phyloP scores from a whole-genome alignment of 2,797 vertebrate genomes.

The Taeniopygia guttata region DNA sequence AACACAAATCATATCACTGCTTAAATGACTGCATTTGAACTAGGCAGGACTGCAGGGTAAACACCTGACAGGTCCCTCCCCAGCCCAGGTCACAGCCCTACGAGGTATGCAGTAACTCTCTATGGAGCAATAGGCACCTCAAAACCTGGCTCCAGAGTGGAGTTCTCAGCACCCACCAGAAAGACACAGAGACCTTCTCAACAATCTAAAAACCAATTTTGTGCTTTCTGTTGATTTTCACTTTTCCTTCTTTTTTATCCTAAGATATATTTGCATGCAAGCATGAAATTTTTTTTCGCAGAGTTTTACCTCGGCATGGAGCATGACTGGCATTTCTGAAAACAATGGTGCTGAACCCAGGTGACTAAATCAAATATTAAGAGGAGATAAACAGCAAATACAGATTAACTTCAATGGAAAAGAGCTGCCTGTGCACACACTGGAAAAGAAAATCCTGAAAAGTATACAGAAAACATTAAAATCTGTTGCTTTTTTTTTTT shows the following conservation, averaged over 20 bases:
- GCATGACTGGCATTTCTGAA: neutral
- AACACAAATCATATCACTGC: neutral
- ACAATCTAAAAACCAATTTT: neutral
- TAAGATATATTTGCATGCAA: neutral
- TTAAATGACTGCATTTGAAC: neutral
- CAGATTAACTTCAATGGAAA: neutral
- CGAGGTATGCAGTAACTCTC: neutral
- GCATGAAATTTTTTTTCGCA: neutral
- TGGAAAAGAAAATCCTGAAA: neutral
- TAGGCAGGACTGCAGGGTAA: neutral
- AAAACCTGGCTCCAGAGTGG: neutral
- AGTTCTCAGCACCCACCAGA: neutral
- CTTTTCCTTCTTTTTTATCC: neutral
- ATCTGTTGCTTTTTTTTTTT: neutral
- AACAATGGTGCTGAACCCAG: rapidly evolving
- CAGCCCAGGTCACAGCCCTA: neutral
- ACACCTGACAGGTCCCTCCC: neutral
- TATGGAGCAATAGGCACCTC: neutral
- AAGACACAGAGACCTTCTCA: neutral
- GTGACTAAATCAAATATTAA: neutral
- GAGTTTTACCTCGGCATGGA: neutral
- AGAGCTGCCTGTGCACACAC: neutral
- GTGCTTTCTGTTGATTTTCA: neutral
- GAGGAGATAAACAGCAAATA: neutral
- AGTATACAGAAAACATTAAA: neutral